Conservation (phyloP, 1,140 invertebrate genomes). For the Eufriesea mexicana region DNA sequence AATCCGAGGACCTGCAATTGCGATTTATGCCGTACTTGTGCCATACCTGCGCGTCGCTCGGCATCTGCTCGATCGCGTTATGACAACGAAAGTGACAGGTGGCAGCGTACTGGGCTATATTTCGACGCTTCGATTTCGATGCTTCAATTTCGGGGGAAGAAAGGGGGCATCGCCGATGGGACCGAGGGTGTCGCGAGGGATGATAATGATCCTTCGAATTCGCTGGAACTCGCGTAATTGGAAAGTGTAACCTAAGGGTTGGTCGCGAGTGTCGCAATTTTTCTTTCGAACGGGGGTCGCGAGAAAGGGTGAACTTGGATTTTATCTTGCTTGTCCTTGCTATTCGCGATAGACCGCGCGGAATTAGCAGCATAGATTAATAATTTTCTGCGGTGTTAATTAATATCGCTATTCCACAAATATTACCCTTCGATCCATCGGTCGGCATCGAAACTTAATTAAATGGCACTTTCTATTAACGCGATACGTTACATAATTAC, state of each 20-base stretch:
- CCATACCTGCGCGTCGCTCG: constrained; percentile 1
- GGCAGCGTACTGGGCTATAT: not conserved
- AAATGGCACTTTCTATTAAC: not conserved
- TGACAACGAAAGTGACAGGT: constrained; percentile 33
- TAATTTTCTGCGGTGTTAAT: constrained; percentile 6
- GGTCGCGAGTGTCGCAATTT: too few species aligned
- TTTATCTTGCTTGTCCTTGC: too few species aligned
- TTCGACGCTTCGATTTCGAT: not conserved
- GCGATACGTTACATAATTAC: not conserved
- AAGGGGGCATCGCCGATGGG: not conserved
- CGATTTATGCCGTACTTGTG: not conserved
- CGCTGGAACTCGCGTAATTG: constrained; percentile 25
- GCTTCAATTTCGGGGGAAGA: not conserved
- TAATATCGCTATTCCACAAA: not conserved
- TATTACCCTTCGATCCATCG: not conserved
- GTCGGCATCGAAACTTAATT: not conserved
- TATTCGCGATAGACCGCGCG: too few species aligned
- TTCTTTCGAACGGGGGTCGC: too few species aligned
- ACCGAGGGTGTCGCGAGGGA: not conserved
- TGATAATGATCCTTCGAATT: constrained; percentile 22
- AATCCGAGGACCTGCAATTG: constrained; percentile 38
- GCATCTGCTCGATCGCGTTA: constrained; percentile 40
- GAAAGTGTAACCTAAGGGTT: too few species aligned
- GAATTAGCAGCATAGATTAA: not conserved
- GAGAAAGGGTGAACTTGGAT: too few species aligned